phyloP scores from a whole-genome alignment of 2,888 invertebrate species.

The Lycocerus yunnanus region DNA sequence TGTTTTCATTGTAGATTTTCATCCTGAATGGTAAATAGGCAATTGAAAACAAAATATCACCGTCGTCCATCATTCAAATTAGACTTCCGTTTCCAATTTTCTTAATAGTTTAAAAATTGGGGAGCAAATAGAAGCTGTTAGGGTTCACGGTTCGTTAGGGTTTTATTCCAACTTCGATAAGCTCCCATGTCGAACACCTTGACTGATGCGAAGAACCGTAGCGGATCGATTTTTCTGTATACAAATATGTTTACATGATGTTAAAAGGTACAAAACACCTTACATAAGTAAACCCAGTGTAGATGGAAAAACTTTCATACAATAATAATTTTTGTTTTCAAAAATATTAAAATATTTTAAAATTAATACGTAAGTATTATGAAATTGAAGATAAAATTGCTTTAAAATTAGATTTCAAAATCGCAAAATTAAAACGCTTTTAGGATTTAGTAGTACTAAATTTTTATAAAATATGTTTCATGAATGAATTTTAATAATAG shows the following conservation, averaged over 20 bases:
- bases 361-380: no score
- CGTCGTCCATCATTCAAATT: conserved; percentile 18
- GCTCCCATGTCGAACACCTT: conserved; percentile 37
- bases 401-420: no score
- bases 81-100: conserved; percentile 33
- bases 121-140: conserved; percentile 32
- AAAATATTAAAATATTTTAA: no score
- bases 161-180: conserved; percentile 36
- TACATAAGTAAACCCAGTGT: background rate
- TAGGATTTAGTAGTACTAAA: no score
- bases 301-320: background rate
- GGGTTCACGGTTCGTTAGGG: conserved; percentile 37
- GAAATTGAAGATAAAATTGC: no score
- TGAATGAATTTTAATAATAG: no score
- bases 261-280: background rate
- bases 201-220: conserved; percentile 32
- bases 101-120: conserved; percentile 37
- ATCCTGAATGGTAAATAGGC: background rate
- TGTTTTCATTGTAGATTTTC: background rate
- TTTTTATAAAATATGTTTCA: no score
- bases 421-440: no score
- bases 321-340: background rate
- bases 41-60: background rate
- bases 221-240: conserved; percentile 32
- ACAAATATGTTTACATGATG: conserved; percentile 22